phyloP scores from a whole-genome alignment of 2,113 vertebrate genomes.

The Noturus placidus region DNA sequence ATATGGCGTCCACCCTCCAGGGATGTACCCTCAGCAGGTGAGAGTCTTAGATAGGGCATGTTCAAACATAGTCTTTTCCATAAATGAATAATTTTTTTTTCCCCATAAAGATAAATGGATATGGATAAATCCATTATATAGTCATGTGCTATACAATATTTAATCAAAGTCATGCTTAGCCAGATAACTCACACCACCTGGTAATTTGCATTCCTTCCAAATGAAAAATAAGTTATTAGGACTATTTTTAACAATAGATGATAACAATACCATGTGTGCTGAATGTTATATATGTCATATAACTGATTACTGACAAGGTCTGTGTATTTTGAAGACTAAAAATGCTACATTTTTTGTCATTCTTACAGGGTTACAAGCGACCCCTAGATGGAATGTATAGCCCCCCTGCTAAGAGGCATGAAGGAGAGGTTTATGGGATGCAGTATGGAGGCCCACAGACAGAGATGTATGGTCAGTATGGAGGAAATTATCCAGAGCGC shows the following conservation, averaged over 20 bases:
- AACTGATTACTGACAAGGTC: neutral
- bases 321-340: neutral
- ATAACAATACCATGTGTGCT: neutral
- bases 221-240: neutral
- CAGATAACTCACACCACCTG: neutral
- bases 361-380: conserved; percentile 88
- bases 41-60: conserved; percentile 39
- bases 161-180: neutral
- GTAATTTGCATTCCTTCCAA: neutral
- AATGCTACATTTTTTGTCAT: neutral
- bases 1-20: conserved; percentile 89
- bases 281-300: neutral
- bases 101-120: too few species aligned
- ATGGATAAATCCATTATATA: neutral
- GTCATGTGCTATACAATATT: neutral
- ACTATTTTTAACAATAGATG: neutral
- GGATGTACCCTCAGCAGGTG: conserved; percentile 96
- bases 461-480: conserved; percentile 90
- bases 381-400: conserved; percentile 96
- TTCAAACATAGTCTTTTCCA: neutral
- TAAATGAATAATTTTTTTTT: neutral
- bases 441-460: conserved; percentile 90
- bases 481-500: conserved; percentile 85
- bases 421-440: conserved; percentile 89
- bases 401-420: conserved; percentile 91